Evolutionary conservation across 2,888 invertebrate genomes (phyloP), one percentile per base, ranked within the genome.

Genomic region (Eristalinus sepulchralis): DNA sequence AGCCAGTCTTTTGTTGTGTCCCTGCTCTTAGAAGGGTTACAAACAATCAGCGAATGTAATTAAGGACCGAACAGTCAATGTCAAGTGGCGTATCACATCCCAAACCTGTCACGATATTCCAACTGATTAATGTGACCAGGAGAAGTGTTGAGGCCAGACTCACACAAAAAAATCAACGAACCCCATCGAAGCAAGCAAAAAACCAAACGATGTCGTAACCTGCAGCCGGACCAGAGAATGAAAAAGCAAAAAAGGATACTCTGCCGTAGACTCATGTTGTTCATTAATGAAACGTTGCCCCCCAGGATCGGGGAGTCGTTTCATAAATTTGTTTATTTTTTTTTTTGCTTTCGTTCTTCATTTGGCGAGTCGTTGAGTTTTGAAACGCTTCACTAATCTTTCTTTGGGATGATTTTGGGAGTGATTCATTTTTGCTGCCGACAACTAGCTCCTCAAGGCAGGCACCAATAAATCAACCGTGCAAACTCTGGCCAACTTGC

Each of bases 351-450:
- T 24, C 47, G 17, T 27, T 31, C 27, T 47, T 39, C n/a, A 47
- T 47, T 27, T 47, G 66, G 67, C 55, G 67, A 55, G 31, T 67
- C 31, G 53, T 67, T 34, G 68, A 68, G 24, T 57, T 33, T 55
- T 34, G 24, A 22, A 68, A 68, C 68, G 68, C 57, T 68, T 68
- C 55, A 68, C 68, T 68, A 68, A 68, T 68, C 68, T 68, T 68
- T 34, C 68, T 34, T 68, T 34, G 22, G 24, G 31, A 24, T 57
- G 68, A 68, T 68, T 68, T 13, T 22, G 3, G 11, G 57, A 24
- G 57, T 10, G 5, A 10, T 24, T 5, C 24, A 4, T 9, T 2
- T 57, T 34, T 33, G 31, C 31, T 39, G 17, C 8, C 17, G 17
- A 10, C n/a, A 20, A 39, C 39, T 24, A 8, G 33, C 31, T 33